phyloP scores from a whole-genome alignment of 92 coral and sea anemone genomes.

The Epizoanthus scotinus region DNA sequence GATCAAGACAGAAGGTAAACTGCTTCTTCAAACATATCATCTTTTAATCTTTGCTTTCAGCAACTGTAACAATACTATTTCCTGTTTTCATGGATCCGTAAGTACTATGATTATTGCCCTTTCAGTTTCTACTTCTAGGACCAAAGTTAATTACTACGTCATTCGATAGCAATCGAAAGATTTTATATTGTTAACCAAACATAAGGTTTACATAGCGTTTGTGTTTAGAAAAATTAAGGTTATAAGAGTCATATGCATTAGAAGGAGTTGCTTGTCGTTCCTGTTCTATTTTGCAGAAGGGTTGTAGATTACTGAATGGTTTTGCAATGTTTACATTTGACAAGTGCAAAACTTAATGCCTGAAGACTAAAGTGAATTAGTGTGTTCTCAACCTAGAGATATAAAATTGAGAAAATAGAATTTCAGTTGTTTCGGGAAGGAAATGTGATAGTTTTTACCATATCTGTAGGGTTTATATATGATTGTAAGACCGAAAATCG shows the following conservation, averaged over 20 bases:
- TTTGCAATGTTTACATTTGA: conserved; percentile 1
- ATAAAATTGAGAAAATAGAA: neutral
- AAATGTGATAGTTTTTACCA: neutral
- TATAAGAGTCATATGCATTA: neutral
- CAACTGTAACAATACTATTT: neutral
- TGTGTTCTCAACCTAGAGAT: neutral
- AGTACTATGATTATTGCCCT: neutral
- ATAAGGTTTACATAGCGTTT: neutral
- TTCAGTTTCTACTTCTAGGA: neutral
- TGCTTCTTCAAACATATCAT: neutral
- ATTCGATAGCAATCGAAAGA: neutral
- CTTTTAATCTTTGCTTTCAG: neutral
- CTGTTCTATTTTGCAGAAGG: neutral
- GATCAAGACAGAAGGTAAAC: conserved; percentile 90
- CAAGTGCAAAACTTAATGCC: too few relatives aligned
- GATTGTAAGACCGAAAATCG: neutral
- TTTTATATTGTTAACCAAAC: neutral
- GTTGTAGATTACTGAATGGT: neutral
- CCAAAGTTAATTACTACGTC: conserved; percentile 9
- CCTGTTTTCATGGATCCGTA: neutral
- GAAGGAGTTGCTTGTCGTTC: neutral
- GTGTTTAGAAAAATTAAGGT: neutral
- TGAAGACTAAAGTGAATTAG: neutral
- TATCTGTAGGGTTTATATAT: neutral
- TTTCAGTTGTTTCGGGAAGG: neutral